A percentile compares a stretch with the other conserved stretches of the same genome.
Conservation (phyloP, 2,797 vertebrate genomes). For the Phylloscopus collybita region DNA sequence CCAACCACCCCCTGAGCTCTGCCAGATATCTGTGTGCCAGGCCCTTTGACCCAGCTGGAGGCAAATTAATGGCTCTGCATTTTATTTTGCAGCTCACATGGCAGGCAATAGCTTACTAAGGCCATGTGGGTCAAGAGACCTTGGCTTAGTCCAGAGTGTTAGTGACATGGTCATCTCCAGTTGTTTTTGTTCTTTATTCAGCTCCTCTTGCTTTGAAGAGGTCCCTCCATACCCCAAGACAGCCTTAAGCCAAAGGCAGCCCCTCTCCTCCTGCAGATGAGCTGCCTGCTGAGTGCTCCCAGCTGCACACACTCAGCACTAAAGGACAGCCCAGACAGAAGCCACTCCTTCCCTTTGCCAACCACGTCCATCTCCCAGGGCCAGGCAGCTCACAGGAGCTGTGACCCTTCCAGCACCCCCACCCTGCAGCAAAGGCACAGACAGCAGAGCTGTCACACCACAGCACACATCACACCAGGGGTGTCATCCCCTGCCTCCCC, state of each 20-base stretch:
- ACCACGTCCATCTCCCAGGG: rapidly evolving
- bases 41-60: neutral
- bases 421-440: neutral
- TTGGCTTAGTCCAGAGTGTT: neutral
- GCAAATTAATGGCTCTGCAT: neutral
- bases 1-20: neutral
- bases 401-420: neutral
- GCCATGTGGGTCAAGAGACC: neutral
- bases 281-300: neutral
- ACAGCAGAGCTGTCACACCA: neutral
- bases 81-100: neutral
- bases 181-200: neutral
- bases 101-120: neutral
- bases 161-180: neutral
- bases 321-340: neutral
- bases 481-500: neutral
- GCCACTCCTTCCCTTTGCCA: neutral
- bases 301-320: neutral
- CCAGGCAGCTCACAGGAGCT: neutral
- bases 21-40: neutral
- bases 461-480: neutral
- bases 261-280: neutral
- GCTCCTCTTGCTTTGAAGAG: neutral
- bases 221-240: neutral
- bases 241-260: neutral